Percentiles rank a stretch among this genome's conserved stretches.
These are phyloP conservation scores for Apostichopus leukothele DNA, from an alignment of 53 echinoderm and acorn worm species.

Conservation along the genomic window DNA sequence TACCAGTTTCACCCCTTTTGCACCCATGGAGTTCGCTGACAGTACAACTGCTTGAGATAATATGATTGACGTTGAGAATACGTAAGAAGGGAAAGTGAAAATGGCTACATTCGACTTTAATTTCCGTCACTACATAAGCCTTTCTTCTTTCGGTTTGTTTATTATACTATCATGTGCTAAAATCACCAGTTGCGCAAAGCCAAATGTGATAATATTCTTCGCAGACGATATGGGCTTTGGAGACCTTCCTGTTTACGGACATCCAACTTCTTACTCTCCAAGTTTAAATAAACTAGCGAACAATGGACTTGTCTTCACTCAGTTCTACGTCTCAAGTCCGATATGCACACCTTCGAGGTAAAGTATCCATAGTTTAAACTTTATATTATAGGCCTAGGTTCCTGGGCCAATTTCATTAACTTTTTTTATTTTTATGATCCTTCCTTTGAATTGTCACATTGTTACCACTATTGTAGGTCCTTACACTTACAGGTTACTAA, in stretches of 20 bases:
- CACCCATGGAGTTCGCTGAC: no score
- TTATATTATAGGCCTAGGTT: no score
- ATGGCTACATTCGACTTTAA: background rate
- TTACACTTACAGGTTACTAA: no score
- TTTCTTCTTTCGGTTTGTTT: background rate
- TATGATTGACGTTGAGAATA: no score
- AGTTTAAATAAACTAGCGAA: slow-evolving; percentile 62
- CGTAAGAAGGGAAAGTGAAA: background rate
- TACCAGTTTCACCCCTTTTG: no score
- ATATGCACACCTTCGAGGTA: slow-evolving; percentile 84
- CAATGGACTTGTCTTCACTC: slow-evolving; percentile 70
- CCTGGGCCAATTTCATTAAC: no score
- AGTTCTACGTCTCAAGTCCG: slow-evolving; percentile 74
- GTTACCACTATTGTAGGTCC: no score
- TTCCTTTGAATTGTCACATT: no score
- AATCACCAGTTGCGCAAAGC: background rate
- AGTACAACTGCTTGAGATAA: no score
- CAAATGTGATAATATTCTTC: slow-evolving; percentile 60
- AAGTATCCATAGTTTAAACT: no score
- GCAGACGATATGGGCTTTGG: slow-evolving; percentile 79
- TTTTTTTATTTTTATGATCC: no score
- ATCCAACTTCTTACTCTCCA: slow-evolving; percentile 77
- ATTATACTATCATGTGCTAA: background rate
- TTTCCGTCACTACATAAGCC: background rate
- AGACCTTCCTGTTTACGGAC: slow-evolving; percentile 73